Conservation (phyloP, 2,113 vertebrate genomes). For the Sturnira hondurensis region DNA sequence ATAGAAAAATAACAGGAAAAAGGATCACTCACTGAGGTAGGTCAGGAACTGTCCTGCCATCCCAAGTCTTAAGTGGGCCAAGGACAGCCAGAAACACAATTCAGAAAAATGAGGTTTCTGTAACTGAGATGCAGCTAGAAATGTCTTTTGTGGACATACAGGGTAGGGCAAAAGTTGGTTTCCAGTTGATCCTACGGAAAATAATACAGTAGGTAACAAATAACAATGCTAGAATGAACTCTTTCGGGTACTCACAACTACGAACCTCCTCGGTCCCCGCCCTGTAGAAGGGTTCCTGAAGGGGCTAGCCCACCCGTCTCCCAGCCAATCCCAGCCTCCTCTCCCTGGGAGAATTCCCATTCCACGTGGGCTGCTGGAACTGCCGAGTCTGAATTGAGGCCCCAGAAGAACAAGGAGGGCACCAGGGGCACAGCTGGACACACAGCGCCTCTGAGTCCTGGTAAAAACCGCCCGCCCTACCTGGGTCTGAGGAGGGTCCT, state of each 20-base stretch:
- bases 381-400: not conserved
- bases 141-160: not conserved
- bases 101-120: not conserved
- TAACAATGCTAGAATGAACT: not conserved
- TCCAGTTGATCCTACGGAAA: not conserved
- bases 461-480: no score
- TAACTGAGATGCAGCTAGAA: not conserved
- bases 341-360: not conserved
- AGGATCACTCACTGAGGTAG: not conserved
- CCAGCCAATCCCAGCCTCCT: not conserved
- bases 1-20: not conserved
- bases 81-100: not conserved
- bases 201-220: not conserved
- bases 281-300: not conserved
- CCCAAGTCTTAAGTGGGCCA: not conserved
- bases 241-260: not conserved
- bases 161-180: not conserved
- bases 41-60: not conserved
- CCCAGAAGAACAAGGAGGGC: not conserved
- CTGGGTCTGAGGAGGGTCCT: not conserved
- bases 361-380: not conserved
- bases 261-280: not conserved
- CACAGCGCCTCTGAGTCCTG: not conserved
- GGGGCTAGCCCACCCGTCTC: not conserved
- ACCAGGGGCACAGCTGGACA: no score